Evolutionary conservation across 2,888 invertebrate genomes (phyloP), one percentile per base, ranked within the genome.

Genomic region (Leptinotarsa rubiginosa): DNA sequence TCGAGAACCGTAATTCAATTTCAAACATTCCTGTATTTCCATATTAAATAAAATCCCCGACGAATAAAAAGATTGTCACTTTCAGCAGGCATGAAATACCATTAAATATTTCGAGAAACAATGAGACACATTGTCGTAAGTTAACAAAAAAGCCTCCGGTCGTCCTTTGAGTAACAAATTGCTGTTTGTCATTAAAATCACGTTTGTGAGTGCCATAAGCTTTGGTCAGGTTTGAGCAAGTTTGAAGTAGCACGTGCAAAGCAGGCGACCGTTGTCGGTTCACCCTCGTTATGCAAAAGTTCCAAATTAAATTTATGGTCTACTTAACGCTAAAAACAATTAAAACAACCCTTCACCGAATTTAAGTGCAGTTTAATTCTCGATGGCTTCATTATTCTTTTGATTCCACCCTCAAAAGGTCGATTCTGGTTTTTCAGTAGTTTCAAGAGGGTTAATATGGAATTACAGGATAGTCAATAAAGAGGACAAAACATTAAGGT

Each of bases 201-300:
- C 82, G 81, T 82, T 79, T 79, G 78, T 75, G 78, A 71, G 67
- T 73, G 78, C 79, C 81, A 79, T 78, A 78, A 80, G 77, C 78
- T 78, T 62, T 77, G 82, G 80, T 79, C 81, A 81, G 81, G 78
- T 78, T 73, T 76, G 77, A 77, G 78, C 77, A 80, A 80, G 77
- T 78, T 79, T 76, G 65, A 75, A 78, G 69, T 77, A 79, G 79
- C 81, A 81, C 80, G 81, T 81, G 81, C 78, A 69, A 52, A 56
- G 69, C 72, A 72, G 72, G 74, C 56, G 76, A 22, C 59, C 59
- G 59, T 59, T 70, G 71, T 73, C 68, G 76, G 77, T 75, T 75
- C 73, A 77, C 78, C 81, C 79, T 77, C 78, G 82, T 83, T 82
- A 83, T 79, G 80, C 82, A 80, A 82, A 83, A 83, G 81, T 83